Conservation (phyloP, 2,797 vertebrate species). For the Netta rufina region DNA sequence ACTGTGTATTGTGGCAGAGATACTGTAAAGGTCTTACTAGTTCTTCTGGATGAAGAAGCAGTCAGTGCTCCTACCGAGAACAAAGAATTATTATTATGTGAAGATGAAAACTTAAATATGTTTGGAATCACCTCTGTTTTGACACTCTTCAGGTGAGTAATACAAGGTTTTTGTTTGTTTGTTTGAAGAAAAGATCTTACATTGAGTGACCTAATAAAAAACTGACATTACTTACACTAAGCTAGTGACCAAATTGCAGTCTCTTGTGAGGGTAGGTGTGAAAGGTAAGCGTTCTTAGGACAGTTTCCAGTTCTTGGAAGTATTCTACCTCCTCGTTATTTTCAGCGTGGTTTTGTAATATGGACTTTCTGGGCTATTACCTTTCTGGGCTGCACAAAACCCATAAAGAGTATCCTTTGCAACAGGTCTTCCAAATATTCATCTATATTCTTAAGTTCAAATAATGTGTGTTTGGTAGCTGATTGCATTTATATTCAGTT, state of each 20-base stretch:
- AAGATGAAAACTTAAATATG: slow-evolving; percentile 73
- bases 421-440: not conserved
- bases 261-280: not conserved
- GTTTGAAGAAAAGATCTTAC: not conserved
- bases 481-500: not conserved
- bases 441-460: not conserved
- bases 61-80: slow-evolving; percentile 80
- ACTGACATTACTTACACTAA: not conserved
- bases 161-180: not conserved
- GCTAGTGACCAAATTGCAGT: not conserved
- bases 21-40: slow-evolving; percentile 86
- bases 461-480: not conserved
- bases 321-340: not conserved
- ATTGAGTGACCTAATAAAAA: not conserved
- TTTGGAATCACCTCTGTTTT: slow-evolving; percentile 78
- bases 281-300: not conserved
- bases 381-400: not conserved
- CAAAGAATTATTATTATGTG: slow-evolving; percentile 87
- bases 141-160: slow-evolving; percentile 85
- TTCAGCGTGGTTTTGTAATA: not conserved
- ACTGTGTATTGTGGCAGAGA: slow-evolving; percentile 90
- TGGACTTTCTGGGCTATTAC: not conserved
- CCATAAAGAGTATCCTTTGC: not conserved
- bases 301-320: not conserved
- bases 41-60: slow-evolving; percentile 91